Evolutionary conservation across 2,888 invertebrate species (phyloP).

Genomic region (Taphrorychus bicolor): DNA sequence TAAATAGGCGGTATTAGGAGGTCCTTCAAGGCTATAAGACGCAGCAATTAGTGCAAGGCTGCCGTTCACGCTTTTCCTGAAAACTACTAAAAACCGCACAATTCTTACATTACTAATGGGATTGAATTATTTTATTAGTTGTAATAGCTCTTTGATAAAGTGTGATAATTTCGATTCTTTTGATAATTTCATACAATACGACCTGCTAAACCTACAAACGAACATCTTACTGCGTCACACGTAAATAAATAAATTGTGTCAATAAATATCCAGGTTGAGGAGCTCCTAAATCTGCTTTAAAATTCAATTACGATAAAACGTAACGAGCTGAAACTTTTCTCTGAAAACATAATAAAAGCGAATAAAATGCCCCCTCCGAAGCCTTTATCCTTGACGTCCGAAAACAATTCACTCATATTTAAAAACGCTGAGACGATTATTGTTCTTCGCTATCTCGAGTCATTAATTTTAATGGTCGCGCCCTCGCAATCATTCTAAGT

Average conservation of each 20-base stretch:
- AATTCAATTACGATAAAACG: conserved; percentile 28
- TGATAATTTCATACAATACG: too few species aligned
- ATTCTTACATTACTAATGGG: too few species aligned
- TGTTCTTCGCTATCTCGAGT: conserved; percentile 9
- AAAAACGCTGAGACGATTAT: conserved; percentile 9
- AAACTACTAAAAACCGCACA: too few species aligned
- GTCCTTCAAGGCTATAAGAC: too few species aligned
- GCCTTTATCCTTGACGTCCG: conserved; percentile 12
- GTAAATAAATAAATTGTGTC: neutral
- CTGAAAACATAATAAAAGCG: conserved; percentile 18
- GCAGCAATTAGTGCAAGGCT: too few species aligned
- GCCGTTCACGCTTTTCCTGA: too few species aligned
- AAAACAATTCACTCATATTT: conserved; percentile 12
- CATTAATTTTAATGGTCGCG: conserved; percentile 16
- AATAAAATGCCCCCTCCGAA: conserved; percentile 8
- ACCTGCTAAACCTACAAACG: too few species aligned
- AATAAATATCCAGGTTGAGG: neutral
- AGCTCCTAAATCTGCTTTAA: conserved; percentile 7
- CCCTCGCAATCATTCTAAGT: neutral
- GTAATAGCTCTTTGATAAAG: too few species aligned
- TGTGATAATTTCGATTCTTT: too few species aligned
- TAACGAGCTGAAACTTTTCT: conserved; percentile 32
- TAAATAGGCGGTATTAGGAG: too few species aligned
- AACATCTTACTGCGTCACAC: too few species aligned
- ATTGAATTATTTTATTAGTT: too few species aligned